Conservation (phyloP, 1,140 invertebrate genomes). For the Drosophila trapezifrons region DNA sequence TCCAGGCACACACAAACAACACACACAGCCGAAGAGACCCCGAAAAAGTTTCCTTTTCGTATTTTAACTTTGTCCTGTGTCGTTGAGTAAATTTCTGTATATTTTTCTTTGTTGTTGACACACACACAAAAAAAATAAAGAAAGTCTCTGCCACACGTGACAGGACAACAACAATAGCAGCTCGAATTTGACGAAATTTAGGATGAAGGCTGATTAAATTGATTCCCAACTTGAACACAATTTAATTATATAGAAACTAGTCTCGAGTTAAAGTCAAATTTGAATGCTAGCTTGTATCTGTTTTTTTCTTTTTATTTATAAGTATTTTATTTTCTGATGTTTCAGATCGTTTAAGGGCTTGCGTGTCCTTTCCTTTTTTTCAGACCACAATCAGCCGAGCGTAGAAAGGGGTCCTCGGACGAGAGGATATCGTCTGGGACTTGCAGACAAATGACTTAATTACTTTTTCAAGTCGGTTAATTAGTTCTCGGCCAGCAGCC, state of each 20-base stretch:
- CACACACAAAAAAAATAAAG: neutral
- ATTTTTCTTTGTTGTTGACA: conserved; percentile 45
- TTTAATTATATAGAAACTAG: conserved; percentile 19
- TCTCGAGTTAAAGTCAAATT: neutral
- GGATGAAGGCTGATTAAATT: conserved; percentile 6
- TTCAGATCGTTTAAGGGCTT: conserved; percentile 3
- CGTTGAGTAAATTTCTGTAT: conserved; percentile 21
- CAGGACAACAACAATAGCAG: neutral
- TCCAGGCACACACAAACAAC: neutral
- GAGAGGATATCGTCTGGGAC: conserved; percentile 63
- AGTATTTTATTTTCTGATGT: neutral
- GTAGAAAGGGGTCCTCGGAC: neutral
- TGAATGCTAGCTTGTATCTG: neutral
- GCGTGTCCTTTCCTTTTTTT: conserved; percentile 15
- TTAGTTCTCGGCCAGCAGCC: conserved; percentile 64
- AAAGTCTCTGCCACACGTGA: conserved; percentile 28
- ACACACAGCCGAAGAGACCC: neutral
- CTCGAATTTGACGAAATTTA: neutral
- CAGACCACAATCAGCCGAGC: conserved; percentile 22
- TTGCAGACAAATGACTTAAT: conserved; percentile 79
- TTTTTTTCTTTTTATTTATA: neutral
- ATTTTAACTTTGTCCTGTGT: conserved; percentile 28
- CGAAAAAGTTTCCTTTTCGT: conserved; percentile 16
- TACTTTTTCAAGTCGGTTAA: conserved; percentile 80
- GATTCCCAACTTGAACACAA: conserved; percentile 9